Percentiles rank a stretch among this genome's conserved stretches.
These are phyloP conservation scores for Volucella inflata DNA, from an alignment of 2,888 invertebrate genomes.

Conservation along the genomic window DNA sequence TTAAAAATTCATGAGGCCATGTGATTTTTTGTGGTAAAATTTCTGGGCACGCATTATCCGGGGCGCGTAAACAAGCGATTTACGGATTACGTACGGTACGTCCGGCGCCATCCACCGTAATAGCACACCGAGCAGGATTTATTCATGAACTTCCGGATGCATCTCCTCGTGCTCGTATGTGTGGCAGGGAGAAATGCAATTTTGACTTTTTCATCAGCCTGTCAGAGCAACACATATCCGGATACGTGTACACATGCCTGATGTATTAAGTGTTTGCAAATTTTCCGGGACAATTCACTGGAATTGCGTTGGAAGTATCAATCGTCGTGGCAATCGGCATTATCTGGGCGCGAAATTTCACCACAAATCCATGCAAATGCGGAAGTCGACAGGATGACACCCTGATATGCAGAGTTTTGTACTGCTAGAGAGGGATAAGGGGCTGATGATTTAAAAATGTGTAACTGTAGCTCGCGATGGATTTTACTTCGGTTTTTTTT, in stretches of 20 bases:
- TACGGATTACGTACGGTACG: slow-evolving; percentile 56
- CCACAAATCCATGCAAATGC: slow-evolving; percentile 43
- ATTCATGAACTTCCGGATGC: slow-evolving; percentile 67
- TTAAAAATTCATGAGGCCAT: slow-evolving; percentile 61
- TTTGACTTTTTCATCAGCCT: slow-evolving; percentile 24
- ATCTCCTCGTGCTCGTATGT: slow-evolving; percentile 18
- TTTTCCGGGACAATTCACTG: slow-evolving; percentile 61
- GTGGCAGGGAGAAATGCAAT: slow-evolving; percentile 46
- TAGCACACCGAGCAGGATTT: slow-evolving; percentile 53
- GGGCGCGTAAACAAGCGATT: slow-evolving; percentile 71
- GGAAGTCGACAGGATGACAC: slow-evolving; percentile 22
- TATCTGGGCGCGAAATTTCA: slow-evolving; percentile 37
- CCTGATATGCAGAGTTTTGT: background rate
- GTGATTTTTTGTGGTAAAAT: slow-evolving; percentile 30
- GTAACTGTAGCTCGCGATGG: background rate
- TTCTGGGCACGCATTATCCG: slow-evolving; percentile 58
- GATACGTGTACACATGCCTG: slow-evolving; percentile 7
- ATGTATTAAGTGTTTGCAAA: slow-evolving; percentile 13
- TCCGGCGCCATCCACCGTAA: slow-evolving; percentile 44
- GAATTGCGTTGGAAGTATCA: slow-evolving; percentile 19
- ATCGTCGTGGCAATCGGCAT: slow-evolving; percentile 35
- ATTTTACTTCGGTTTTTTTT: background rate
- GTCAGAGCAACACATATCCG: background rate
- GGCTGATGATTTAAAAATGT: slow-evolving; percentile 13
- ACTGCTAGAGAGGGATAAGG: background rate